Percentiles rank a stretch among this genome's conserved stretches.
phyloP scores from a whole-genome alignment of 2,113 vertebrate species.

The Prochilodus magdalenae region DNA sequence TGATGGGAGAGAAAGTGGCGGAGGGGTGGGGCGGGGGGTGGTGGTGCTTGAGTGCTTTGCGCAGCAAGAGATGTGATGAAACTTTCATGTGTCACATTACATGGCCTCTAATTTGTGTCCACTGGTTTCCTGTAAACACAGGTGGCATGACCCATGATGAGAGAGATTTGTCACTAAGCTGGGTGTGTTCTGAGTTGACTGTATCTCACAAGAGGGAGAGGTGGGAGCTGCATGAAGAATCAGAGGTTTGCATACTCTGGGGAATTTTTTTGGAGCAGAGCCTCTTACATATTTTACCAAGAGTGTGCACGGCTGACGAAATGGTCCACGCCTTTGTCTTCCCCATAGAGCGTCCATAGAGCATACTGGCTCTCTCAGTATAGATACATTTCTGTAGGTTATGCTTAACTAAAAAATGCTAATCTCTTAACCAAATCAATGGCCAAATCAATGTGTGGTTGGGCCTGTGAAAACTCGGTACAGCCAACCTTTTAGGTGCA shows the following conservation, averaged over 20 bases:
- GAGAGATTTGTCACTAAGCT: conserved; percentile 43
- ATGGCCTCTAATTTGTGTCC: conserved; percentile 57
- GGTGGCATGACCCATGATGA: conserved; percentile 47
- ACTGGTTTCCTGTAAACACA: conserved; percentile 47
- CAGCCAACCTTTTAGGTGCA: too few relatives aligned
- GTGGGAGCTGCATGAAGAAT: background rate
- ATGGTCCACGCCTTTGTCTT: conserved; percentile 7
- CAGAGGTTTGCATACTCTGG: conserved; percentile 18
- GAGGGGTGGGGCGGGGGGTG: background rate
- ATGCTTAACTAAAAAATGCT: background rate
- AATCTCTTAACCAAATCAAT: background rate
- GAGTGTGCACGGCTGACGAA: conserved; percentile 24
- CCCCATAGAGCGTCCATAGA: background rate
- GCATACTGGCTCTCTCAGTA: background rate
- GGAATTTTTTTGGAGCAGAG: conserved; percentile 24
- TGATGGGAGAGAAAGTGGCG: background rate
- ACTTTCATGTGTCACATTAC: conserved; percentile 52
- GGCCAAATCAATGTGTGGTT: too few relatives aligned
- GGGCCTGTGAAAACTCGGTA: too few relatives aligned
- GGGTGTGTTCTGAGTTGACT: conserved; percentile 18
- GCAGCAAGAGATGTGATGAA: conserved; percentile 55
- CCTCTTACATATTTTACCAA: conserved; percentile 54
- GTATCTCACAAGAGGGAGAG: background rate
- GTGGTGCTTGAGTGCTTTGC: conserved; percentile 27
- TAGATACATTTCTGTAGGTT: too few relatives aligned